Evolutionary conservation across 1,140 invertebrate species (phyloP).

Genomic region (Linepithema humile): DNA sequence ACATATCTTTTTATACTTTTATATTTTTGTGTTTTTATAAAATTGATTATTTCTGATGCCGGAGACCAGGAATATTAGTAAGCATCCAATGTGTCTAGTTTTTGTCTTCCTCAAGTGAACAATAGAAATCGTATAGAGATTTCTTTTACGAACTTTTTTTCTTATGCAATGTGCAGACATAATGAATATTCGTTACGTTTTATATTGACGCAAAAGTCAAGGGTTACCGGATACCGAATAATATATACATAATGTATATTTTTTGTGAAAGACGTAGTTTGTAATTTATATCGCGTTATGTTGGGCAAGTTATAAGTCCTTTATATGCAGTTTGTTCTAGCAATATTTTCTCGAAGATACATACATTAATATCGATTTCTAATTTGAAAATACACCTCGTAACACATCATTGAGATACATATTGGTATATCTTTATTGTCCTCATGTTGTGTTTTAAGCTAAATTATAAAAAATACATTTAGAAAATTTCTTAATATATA

Average conservation of each 20-base stretch:
- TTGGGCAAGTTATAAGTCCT: background rate
- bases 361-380: too few species aligned
- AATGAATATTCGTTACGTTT: constrained; percentile 79
- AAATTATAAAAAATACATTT: constrained; percentile 69
- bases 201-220: constrained; percentile 73
- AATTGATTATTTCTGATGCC: too few species aligned
- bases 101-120: too few species aligned
- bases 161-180: constrained; percentile 80
- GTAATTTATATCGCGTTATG: background rate
- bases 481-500: constrained; percentile 48
- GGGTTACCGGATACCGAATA: constrained; percentile 81
- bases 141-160: constrained; percentile 34
- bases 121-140: background rate
- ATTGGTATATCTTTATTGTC: constrained; percentile 52
- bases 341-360: too few species aligned
- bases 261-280: too few species aligned
- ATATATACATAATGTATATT: constrained; percentile 75
- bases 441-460: constrained; percentile 28
- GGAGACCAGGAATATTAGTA: too few species aligned
- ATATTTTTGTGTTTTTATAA: too few species aligned
- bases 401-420: background rate
- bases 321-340: too few species aligned
- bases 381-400: too few species aligned
- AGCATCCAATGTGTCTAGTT: too few species aligned
- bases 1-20: too few species aligned